Evolutionary conservation across 2,113 vertebrate genomes (phyloP).

Genomic region (Gambusia affinis): DNA sequence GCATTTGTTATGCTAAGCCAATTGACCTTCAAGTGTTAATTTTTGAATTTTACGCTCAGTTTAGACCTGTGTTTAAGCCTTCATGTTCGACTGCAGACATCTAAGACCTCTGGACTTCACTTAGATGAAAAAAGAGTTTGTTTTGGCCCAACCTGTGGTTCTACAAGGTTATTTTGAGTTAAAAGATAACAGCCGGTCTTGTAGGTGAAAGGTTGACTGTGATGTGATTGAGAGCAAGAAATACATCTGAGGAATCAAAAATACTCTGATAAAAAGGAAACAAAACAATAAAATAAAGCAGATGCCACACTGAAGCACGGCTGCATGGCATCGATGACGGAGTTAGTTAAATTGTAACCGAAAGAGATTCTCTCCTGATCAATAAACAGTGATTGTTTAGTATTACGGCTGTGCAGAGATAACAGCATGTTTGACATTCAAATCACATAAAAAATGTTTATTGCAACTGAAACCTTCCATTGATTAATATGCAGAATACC

Average conservation of each 20-base stretch:
- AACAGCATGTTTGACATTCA: neutral
- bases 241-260: neutral
- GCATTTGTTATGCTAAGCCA: too few relatives aligned
- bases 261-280: neutral
- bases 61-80: neutral
- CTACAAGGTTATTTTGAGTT: neutral
- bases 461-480: neutral
- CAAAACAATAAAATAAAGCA: conserved; percentile 36
- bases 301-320: conserved; percentile 45
- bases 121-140: neutral
- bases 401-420: neutral
- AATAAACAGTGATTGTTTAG: conserved; percentile 20
- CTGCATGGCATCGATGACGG: conserved; percentile 8
- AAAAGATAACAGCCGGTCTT: neutral
- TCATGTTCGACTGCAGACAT: neutral
- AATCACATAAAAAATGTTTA: neutral
- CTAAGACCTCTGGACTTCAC: neutral
- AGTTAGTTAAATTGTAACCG: conserved; percentile 64
- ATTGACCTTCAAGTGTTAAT: too few relatives aligned
- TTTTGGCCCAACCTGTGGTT: neutral
- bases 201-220: neutral
- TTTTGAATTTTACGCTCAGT: neutral
- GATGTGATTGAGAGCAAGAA: neutral
- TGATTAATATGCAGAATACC: neutral
- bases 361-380: conserved; percentile 26